Evolutionary conservation across 2,113 vertebrate genomes (phyloP).

Genomic region (Heterochromis multidens): DNA sequence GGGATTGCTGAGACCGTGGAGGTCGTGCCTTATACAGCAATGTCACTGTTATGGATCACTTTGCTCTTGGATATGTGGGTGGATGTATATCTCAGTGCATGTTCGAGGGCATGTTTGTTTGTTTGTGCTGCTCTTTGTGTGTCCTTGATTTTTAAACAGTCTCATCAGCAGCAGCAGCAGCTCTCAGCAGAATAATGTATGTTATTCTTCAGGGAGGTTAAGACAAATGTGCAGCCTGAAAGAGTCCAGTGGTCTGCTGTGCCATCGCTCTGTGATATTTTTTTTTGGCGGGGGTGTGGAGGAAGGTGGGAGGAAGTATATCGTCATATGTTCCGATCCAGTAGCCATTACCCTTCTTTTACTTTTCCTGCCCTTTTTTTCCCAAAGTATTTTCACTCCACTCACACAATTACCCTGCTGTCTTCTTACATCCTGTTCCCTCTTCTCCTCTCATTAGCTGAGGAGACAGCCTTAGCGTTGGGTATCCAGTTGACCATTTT

Average conservation of each 20-base stretch:
- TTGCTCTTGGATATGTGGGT: slow-evolving; percentile 24
- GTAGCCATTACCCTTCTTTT: slow-evolving; percentile 15
- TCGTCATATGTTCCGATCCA: slow-evolving; percentile 6
- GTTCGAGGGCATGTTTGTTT: slow-evolving; percentile 9
- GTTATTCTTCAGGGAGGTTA: slow-evolving; percentile 2
- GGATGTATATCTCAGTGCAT: slow-evolving; percentile 5
- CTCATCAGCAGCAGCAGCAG: background rate
- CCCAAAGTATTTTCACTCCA: slow-evolving; percentile 2
- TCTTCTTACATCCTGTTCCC: slow-evolving; percentile 18
- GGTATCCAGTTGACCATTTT: slow-evolving; percentile 13
- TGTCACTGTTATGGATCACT: slow-evolving; percentile 26
- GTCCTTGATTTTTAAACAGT: slow-evolving; percentile 31
- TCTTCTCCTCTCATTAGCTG: slow-evolving; percentile 54
- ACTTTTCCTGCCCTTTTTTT: slow-evolving; percentile 4
- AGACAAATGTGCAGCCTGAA: background rate
- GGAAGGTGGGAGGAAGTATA: background rate
- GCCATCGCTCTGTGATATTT: background rate
- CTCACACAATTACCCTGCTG: slow-evolving; percentile 27
- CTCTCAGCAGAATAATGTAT: slow-evolving; percentile 31
- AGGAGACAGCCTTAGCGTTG: slow-evolving; percentile 18
- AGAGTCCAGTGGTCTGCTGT: background rate
- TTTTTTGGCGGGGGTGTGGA: background rate
- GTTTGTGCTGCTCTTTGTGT: background rate
- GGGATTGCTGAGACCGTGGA: slow-evolving; percentile 12
- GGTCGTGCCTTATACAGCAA: slow-evolving; percentile 17